Base-by-base conservation (phyloP, 2,888 invertebrate genomes). In the Alloscopus bannaensis region DNA sequence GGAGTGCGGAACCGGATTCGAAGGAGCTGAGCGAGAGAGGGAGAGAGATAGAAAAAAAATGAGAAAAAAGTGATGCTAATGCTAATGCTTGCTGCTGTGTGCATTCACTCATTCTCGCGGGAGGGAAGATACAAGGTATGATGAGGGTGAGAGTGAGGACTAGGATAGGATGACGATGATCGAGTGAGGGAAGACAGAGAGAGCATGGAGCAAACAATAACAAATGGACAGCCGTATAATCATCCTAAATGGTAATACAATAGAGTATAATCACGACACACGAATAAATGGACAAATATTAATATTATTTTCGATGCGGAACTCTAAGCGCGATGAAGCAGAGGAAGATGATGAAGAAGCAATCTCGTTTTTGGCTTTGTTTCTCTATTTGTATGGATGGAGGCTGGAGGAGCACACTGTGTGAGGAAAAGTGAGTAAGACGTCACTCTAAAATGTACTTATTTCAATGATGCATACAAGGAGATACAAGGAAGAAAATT, bases 1-100 rank as follows among this genome's bases (percentile, higher is more conserved):
- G 77, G 65, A 65, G 80, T 68, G 77, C 72, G 60, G 73, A 80
- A 82, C 82, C 82, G 82, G 82, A 82, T 80, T 82, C 71, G 57
- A 68, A 42, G n/a, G n/a, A n/a, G n/a, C n/a, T n/a, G n/a, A n/a
- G n/a, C n/a, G n/a, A n/a, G n/a, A n/a, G n/a, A n/a, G n/a, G n/a
- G n/a, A n/a, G n/a, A n/a, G 42, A 42, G 52, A 24, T 57, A 20
- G 16, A 60, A 60, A 20, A 20, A 36, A n/a, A 36, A 22, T 3
- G 22, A 29, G 28, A 65, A 26, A 65, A 18, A 65, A 65, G 28
- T 47, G 45, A 65, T 47, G 29, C 42, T 26, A 40, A 28, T 47
- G 65, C 11, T 57, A 47, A 20, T 50, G 42, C 57, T 65, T n/a
- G 45, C 64, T 36, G 72, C 26, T 68, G 55, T n/a, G 47, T 13